Conservation (phyloP, 2,888 invertebrate genomes). For the Rambutsinella grinnellia region DNA sequence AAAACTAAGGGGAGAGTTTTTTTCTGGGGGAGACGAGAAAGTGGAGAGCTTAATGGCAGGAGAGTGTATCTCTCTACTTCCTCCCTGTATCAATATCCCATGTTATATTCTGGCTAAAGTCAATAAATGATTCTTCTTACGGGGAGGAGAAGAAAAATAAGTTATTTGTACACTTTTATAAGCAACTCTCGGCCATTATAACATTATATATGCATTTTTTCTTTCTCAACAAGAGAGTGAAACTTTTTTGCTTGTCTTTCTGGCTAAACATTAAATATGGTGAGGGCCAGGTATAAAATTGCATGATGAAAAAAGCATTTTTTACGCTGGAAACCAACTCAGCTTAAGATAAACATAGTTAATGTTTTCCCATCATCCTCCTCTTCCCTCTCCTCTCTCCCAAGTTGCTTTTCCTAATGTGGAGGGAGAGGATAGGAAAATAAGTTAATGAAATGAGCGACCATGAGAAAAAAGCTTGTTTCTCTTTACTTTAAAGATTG, state of each 20-base stretch:
- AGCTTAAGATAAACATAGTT: constrained; percentile 38
- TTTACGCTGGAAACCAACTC: too few species aligned
- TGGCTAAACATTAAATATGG: too few species aligned
- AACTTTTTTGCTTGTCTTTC: too few species aligned
- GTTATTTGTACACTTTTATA: too few species aligned
- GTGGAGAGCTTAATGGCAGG: constrained; percentile 11
- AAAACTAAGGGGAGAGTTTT: neutral
- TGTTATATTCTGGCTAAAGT: neutral
- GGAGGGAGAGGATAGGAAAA: constrained; percentile 2
- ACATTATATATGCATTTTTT: too few species aligned
- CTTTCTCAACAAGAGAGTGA: too few species aligned
- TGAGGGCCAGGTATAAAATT: too few species aligned
- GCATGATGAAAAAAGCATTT: too few species aligned
- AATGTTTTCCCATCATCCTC: constrained; percentile 22
- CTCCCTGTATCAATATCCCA: neutral
- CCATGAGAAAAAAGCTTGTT: neutral
- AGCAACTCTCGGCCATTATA: too few species aligned
- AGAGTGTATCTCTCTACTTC: neutral
- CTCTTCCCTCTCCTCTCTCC: neutral
- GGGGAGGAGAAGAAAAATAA: too few species aligned
- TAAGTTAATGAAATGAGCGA: constrained; percentile 26
- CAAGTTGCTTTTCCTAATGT: neutral
- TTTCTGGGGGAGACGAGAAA: neutral
- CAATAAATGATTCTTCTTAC: constrained; percentile 4
- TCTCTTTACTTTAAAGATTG: neutral